These are phyloP conservation scores for Melanocharis versteri DNA, from an alignment of 2,113 vertebrate genomes.

Conservation along the genomic window DNA sequence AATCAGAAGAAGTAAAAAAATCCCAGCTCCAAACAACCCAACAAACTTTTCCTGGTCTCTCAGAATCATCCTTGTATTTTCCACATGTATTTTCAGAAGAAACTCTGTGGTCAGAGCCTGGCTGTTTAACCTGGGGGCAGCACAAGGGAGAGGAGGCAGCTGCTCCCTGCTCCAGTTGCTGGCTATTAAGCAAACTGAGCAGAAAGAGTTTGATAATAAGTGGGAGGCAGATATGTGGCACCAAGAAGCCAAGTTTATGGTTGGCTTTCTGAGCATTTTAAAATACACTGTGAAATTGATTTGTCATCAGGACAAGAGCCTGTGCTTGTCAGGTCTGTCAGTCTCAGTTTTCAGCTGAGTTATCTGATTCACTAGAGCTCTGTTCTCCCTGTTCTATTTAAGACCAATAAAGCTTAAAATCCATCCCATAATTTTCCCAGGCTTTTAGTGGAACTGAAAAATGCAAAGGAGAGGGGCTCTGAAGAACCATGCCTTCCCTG, in stretches of 20 bases:
- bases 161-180: background rate
- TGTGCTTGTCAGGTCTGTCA: background rate
- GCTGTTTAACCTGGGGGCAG: background rate
- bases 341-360: background rate
- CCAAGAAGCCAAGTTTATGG: background rate
- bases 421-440: background rate
- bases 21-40: background rate
- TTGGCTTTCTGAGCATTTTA: background rate
- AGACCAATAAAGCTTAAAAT: slow-evolving; percentile 2
- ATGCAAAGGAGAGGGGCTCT: background rate
- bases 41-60: background rate
- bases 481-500: background rate
- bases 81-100: background rate
- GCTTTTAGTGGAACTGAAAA: background rate
- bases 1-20: background rate
- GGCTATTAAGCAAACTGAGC: background rate
- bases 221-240: background rate
- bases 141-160: background rate
- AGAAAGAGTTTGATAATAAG: background rate
- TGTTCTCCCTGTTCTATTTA: background rate
- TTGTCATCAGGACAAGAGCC: background rate
- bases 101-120: fast-evolving
- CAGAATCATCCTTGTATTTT: background rate
- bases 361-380: background rate
- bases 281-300: slow-evolving; percentile 8